Evolutionary conservation across 2,113 vertebrate species (phyloP).

Genomic region (Solea solea): DNA sequence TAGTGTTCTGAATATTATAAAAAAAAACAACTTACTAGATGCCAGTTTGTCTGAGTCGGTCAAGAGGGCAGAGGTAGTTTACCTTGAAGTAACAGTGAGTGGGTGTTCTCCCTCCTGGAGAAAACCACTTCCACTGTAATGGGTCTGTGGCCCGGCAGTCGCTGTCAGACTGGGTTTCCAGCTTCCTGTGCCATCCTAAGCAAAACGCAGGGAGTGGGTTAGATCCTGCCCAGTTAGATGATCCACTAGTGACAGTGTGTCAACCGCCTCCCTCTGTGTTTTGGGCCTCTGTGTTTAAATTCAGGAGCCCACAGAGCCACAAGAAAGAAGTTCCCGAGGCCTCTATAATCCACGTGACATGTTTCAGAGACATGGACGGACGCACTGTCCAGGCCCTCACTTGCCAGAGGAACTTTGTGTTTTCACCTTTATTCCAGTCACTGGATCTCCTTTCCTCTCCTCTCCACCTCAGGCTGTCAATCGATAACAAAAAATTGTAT

Average conservation of each 20-base stretch:
- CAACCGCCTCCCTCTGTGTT: constrained; percentile 68
- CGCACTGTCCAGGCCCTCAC: constrained; percentile 9
- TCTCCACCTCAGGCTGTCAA: neutral
- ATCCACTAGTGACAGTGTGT: constrained; percentile 55
- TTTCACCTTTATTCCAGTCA: constrained; percentile 12
- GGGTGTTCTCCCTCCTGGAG: constrained; percentile 69
- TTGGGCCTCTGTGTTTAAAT: constrained; percentile 72
- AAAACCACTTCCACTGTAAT: constrained; percentile 82
- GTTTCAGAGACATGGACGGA: constrained; percentile 32
- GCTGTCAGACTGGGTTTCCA: constrained; percentile 59
- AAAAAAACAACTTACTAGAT: constrained; percentile 22
- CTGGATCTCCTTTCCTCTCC: neutral
- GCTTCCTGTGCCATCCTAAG: constrained; percentile 78
- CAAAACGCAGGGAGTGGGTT: constrained; percentile 69
- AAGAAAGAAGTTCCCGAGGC: constrained; percentile 72
- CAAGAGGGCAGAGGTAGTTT: constrained; percentile 67
- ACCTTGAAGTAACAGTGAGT: constrained; percentile 76
- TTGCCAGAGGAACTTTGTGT: constrained; percentile 20
- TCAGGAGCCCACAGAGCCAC: constrained; percentile 72
- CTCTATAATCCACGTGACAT: constrained; percentile 49
- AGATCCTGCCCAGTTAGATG: constrained; percentile 55
- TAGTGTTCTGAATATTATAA: constrained; percentile 33
- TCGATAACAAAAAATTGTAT: too few relatives aligned
- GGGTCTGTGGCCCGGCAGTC: constrained; percentile 67
- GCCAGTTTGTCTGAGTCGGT: constrained; percentile 53